Evolutionary conservation across 2,888 invertebrate genomes (phyloP).

Genomic region (Lamellibrachia columna): DNA sequence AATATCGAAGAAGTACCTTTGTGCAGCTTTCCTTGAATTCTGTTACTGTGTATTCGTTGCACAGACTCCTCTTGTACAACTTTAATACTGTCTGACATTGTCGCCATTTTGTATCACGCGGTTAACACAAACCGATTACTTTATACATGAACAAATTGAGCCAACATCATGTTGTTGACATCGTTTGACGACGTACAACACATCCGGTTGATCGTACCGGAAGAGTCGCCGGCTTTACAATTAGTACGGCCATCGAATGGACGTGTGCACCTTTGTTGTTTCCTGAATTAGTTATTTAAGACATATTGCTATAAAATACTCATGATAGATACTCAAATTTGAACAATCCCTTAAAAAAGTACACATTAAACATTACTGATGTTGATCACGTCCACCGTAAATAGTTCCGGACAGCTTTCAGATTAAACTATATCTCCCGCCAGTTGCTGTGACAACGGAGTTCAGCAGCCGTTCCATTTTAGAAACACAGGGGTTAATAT

Average conservation of each 20-base stretch:
- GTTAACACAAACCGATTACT: background rate
- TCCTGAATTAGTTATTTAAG: background rate
- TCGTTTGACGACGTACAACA: constrained; percentile 17
- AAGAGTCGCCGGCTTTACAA: background rate
- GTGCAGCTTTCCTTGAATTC: constrained; percentile 56
- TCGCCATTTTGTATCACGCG: constrained; percentile 20
- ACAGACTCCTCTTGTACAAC: constrained; percentile 55
- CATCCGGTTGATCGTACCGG: background rate
- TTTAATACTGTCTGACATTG: constrained; percentile 60
- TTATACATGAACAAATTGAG: background rate
- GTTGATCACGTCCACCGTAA: constrained; percentile 16
- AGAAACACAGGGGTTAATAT: background rate
- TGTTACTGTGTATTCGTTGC: constrained; percentile 54
- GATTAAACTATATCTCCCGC: background rate
- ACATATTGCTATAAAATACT: background rate
- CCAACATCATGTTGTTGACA: constrained; percentile 24
- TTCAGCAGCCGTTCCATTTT: background rate
- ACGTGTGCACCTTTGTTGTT: background rate
- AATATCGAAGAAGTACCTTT: constrained; percentile 48
- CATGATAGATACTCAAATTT: background rate
- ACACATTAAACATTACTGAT: background rate
- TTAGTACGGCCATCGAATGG: background rate
- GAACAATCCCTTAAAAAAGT: background rate
- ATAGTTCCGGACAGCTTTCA: background rate
- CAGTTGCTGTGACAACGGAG: constrained; percentile 6